Evolutionary conservation across 2,888 invertebrate genomes (phyloP).

Genomic region (Eupelmus urozonus): DNA sequence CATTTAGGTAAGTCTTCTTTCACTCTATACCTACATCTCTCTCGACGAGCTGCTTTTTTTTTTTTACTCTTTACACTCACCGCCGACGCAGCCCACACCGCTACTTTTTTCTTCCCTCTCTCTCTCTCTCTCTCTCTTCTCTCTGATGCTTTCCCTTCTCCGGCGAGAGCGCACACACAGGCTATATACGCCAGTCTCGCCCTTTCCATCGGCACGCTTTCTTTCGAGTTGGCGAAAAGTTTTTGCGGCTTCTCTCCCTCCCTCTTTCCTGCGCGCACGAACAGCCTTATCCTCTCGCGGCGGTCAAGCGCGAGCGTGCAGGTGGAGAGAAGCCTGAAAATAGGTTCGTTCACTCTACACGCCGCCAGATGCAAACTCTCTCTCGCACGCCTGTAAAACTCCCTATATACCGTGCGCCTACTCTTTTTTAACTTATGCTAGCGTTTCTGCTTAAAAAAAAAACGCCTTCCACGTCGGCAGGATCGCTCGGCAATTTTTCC

Average conservation of each 20-base stretch:
- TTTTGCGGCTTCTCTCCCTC: slow-evolving; percentile 40
- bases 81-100: no score
- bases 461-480: no score
- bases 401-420: neutral
- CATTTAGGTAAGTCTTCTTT: slow-evolving; percentile 5
- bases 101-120: neutral
- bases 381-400: no score
- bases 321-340: slow-evolving; percentile 29
- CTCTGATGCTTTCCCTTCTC: neutral
- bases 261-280: slow-evolving; percentile 8
- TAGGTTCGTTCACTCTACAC: neutral
- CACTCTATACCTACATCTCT: neutral
- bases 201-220: slow-evolving; percentile 20
- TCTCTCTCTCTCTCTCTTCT: slow-evolving; percentile 8
- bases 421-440: neutral
- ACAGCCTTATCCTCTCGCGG: slow-evolving; percentile 23
- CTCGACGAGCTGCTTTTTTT: neutral
- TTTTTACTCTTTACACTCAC: no score
- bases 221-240: slow-evolving; percentile 31
- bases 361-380: slow-evolving; percentile 33
- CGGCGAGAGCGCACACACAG: no score
- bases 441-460: neutral
- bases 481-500: no score
- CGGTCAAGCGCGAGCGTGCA: neutral
- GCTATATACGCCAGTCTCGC: no score